Percentiles rank a stretch among this genome's conserved stretches.
Conservation (phyloP, 2,797 vertebrate species). For the Syngnathus acus region DNA sequence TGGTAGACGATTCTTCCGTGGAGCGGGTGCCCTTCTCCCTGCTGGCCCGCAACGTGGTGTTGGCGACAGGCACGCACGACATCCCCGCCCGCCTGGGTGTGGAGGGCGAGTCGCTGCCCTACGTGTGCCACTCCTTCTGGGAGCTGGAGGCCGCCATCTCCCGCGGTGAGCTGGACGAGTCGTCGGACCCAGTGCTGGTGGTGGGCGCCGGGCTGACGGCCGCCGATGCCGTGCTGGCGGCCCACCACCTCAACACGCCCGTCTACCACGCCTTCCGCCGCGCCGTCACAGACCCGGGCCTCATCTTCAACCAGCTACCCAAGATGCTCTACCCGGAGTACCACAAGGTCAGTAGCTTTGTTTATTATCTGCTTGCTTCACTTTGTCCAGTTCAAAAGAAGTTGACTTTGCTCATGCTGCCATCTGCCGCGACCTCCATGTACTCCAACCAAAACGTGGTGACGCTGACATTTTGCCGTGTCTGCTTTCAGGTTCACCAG, state of each 20-base stretch:
- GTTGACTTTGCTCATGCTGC: neutral
- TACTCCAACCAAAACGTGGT: neutral
- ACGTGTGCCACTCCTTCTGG: conserved; percentile 73
- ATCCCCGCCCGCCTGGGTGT: conserved; percentile 65
- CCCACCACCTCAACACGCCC: conserved; percentile 69
- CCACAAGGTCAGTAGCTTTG: conserved; percentile 66
- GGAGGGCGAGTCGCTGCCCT: conserved; percentile 71
- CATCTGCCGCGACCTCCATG: neutral
- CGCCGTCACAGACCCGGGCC: conserved; percentile 59
- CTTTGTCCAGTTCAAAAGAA: neutral
- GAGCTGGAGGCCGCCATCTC: conserved; percentile 71
- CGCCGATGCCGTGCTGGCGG: conserved; percentile 68
- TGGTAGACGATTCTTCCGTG: conserved; percentile 30
- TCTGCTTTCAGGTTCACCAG: conserved; percentile 63
- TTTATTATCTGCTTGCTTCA: neutral
- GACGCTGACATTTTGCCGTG: neutral
- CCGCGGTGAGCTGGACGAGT: conserved; percentile 52
- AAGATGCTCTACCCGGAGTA: conserved; percentile 78
- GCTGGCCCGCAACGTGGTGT: conserved; percentile 65
- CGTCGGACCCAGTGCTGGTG: conserved; percentile 68
- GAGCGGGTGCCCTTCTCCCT: conserved; percentile 62
- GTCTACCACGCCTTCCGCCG: conserved; percentile 74
- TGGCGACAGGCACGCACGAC: conserved; percentile 78
- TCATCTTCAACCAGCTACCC: conserved; percentile 79
- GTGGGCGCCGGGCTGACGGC: conserved; percentile 76